A percentile compares a stretch with the other conserved stretches of the same genome.
phyloP scores from a whole-genome alignment of 2,888 invertebrate genomes.

The Homarus gammarus region DNA sequence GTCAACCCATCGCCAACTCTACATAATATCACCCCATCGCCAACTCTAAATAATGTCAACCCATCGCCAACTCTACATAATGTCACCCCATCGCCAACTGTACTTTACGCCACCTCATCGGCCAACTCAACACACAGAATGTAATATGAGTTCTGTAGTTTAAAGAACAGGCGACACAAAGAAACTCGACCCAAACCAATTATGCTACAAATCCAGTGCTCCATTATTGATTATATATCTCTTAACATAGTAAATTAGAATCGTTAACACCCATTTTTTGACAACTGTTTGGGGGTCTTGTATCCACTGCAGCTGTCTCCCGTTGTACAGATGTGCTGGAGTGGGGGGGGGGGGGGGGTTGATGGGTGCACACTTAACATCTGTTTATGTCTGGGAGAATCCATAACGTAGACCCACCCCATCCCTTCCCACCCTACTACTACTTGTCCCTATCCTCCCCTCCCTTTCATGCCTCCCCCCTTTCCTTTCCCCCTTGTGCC shows the following conservation, averaged over 20 bases:
- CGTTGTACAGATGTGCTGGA: too few species aligned
- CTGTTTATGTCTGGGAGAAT: background rate
- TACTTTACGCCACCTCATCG: too few species aligned
- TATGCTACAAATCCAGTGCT: background rate
- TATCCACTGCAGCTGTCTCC: too few species aligned
- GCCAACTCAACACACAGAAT: background rate
- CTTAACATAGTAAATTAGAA: background rate
- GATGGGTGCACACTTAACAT: constrained; percentile 28
- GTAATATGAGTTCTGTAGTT: background rate
- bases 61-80: too few species aligned
- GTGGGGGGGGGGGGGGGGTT: too few species aligned
- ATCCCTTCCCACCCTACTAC: background rate
- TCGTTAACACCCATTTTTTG: background rate
- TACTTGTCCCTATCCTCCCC: too few species aligned
- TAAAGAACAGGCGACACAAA: background rate
- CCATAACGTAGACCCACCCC: background rate
- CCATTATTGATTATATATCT: constrained; percentile 6
- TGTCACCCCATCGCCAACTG: too few species aligned
- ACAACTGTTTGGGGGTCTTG: too few species aligned
- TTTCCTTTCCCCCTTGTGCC: background rate
- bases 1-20: too few species aligned
- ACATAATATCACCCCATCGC: too few species aligned
- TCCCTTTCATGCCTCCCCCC: background rate
- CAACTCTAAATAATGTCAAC: too few species aligned
- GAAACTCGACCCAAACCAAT: background rate